These are phyloP conservation scores for Raja brachyura DNA, from an alignment of 2,113 vertebrate genomes.

Conservation along the genomic window DNA sequence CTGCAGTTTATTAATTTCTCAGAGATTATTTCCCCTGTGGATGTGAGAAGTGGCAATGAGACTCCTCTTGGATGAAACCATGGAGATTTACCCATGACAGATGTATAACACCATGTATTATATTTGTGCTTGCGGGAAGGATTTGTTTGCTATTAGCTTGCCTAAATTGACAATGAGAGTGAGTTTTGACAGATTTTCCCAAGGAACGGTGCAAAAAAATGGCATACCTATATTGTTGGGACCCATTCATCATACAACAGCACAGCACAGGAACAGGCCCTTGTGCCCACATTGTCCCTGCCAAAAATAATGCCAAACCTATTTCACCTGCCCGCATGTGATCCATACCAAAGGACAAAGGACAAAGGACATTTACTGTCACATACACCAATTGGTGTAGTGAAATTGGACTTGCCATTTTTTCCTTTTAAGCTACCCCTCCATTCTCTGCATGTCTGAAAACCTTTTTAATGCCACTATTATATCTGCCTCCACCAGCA, in stretches of 20 bases:
- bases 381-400: no score
- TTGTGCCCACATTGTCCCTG: no score
- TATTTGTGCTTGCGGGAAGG: background rate
- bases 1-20: background rate
- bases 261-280: no score
- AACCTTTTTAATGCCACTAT: no score
- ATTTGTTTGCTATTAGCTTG: background rate
- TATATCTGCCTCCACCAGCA: no score
- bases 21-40: background rate
- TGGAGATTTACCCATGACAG: background rate
- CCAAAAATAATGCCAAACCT: no score
- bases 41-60: background rate
- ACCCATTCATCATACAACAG: background rate
- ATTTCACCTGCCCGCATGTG: no score
- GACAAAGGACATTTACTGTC: no score
- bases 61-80: background rate
- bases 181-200: background rate
- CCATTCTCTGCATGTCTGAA: no score
- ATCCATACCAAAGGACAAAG: no score
- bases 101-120: background rate
- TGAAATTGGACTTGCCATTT: no score
- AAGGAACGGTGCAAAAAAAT: background rate
- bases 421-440: no score
- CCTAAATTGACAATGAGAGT: background rate
- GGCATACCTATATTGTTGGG: background rate